phyloP scores from a whole-genome alignment of 2,888 invertebrate genomes.

The Nemotelus nigrinus region DNA sequence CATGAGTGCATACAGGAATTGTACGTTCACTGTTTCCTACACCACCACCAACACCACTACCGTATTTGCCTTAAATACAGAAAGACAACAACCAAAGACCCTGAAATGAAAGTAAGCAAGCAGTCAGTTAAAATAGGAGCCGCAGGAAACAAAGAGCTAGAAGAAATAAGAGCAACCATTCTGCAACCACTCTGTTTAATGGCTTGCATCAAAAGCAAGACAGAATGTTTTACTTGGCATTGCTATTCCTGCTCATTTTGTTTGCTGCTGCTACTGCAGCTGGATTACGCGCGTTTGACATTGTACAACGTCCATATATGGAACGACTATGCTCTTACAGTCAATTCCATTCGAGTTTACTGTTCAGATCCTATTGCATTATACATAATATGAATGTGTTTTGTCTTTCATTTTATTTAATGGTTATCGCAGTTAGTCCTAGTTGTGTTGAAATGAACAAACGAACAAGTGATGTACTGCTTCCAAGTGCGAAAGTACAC shows the following conservation, averaged over 20 bases:
- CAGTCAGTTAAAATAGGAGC: conserved; percentile 10
- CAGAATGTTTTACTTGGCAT: not conserved
- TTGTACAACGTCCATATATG: not conserved
- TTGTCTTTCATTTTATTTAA: conserved; percentile 30
- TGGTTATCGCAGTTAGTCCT: not conserved
- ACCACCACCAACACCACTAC: conserved; percentile 8
- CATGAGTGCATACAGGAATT: not conserved
- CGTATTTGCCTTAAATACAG: not conserved
- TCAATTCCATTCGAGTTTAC: conserved; percentile 35
- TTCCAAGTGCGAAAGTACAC: no score
- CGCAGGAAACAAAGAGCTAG: conserved; percentile 27
- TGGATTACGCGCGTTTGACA: not conserved
- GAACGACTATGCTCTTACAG: conserved; percentile 1
- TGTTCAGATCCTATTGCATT: conserved; percentile 22
- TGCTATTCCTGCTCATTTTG: not conserved
- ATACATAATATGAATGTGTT: not conserved
- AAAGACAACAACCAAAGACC: conserved; percentile 17
- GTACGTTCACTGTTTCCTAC: conserved; percentile 19
- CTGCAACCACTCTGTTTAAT: conserved; percentile 44
- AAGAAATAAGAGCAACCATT: conserved; percentile 30
- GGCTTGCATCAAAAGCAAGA: conserved; percentile 34
- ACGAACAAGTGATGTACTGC: no score
- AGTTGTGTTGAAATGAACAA: no score
- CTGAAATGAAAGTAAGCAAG: not conserved
- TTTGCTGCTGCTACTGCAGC: not conserved